Base-by-base conservation (phyloP, 2,113 vertebrate species). In the Rhinichthys klamathensis region DNA sequence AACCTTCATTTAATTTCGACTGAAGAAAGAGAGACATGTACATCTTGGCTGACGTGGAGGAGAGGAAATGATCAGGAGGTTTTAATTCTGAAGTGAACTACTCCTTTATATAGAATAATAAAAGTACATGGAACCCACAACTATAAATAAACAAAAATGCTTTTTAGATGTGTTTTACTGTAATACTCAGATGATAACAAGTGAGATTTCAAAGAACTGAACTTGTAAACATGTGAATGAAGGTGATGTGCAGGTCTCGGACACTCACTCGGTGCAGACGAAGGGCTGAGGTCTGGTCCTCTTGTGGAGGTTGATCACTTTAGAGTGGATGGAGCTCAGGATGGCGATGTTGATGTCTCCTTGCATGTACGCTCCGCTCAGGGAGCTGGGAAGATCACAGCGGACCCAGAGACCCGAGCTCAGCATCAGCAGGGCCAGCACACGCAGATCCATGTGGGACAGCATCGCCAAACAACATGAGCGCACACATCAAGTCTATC, bases 301-400 rank as follows among this genome's bases (percentile, higher is more conserved):
- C 7, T 69, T 75, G 9, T 44, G 25, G 61, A 86, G 61, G 2
- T 82, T 23, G 11, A 56, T 44, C 21, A 91, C 46, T 15, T 21
- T 87, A 35, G 49, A 27, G 65, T 92, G 90, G 41, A 86, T 75
- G 7, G 90, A 88, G n/a, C 72, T 82, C 2, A 92, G 79, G 38
- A 90, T 90, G 25, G 89, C 90, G 10, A 89, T 84, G 49, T 90
- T 76, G 4, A 92, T 61, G 13, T 92, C 90, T 9, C 91, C 91
- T 2, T 80, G 69, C 32, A 86, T 41, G 21, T 84, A 79, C 1
- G 84, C 88, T 21, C 58, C 73, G 32, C n/a, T 65, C 13, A 69
- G 44, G 6, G 85, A 76, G 25, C 25, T 15, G 3, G 77, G 8
- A 32, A 12, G 18, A 25, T 86, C 11, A 12, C 84, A 86, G 35